phyloP scores from a whole-genome alignment of 2,113 vertebrate species.

The Oreochromis tanganicae region DNA sequence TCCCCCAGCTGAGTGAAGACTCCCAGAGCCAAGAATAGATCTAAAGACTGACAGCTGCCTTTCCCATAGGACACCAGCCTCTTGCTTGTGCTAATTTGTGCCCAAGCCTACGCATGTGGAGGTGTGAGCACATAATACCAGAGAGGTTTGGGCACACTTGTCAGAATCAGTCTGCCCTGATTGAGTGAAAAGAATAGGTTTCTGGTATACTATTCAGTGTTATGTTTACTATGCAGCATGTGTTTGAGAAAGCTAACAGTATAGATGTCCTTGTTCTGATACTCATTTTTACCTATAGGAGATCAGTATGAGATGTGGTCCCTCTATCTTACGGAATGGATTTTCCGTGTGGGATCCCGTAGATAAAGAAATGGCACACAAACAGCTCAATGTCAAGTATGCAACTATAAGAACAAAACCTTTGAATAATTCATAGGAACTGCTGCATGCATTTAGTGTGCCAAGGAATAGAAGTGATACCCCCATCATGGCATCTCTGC shows the following conservation, averaged over 20 bases:
- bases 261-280: neutral
- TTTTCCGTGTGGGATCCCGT: neutral
- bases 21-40: slow-evolving; percentile 59
- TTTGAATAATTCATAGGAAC: slow-evolving; percentile 59
- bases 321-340: neutral
- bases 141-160: slow-evolving; percentile 29
- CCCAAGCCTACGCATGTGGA: slow-evolving; percentile 35
- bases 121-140: slow-evolving; percentile 31
- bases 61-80: slow-evolving; percentile 46
- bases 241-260: neutral
- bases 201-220: neutral
- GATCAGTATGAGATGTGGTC: neutral
- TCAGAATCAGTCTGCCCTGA: slow-evolving; percentile 17
- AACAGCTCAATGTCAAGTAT: slow-evolving; percentile 47
- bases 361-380: slow-evolving; percentile 28
- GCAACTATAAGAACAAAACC: slow-evolving; percentile 21
- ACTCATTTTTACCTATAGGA: neutral
- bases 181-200: slow-evolving; percentile 20
- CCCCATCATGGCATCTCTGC: neutral
- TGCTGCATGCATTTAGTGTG: neutral
- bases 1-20: neutral
- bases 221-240: neutral
- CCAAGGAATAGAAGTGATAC: neutral
- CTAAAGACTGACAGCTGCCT: slow-evolving; percentile 60
- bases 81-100: slow-evolving; percentile 58